A percentile compares a stretch with the other conserved stretches of the same genome.
These are phyloP conservation scores for Crotalus viridis DNA, from an alignment of 2,113 vertebrate genomes.

Conservation along the genomic window DNA sequence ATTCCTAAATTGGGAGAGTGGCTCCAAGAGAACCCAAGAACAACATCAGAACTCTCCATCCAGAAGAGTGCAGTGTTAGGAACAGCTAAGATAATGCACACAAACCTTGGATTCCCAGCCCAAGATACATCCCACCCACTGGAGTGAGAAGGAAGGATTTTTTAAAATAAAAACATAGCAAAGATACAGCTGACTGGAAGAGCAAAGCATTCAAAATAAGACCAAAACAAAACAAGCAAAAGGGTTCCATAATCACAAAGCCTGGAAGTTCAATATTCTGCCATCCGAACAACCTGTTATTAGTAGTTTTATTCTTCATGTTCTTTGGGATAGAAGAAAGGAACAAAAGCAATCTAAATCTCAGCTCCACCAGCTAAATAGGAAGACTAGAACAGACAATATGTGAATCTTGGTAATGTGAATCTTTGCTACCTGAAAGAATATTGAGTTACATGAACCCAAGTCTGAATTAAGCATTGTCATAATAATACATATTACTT, in stretches of 20 bases:
- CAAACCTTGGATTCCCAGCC: too few species aligned
- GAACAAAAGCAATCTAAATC: not conserved
- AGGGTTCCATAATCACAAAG: not conserved
- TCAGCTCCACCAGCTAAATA: not conserved
- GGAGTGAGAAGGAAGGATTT: too few species aligned
- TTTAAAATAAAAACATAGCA: not conserved
- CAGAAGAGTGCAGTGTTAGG: too few species aligned
- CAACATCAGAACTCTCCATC: too few species aligned
- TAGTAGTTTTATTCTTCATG: not conserved
- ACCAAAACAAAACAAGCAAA: not conserved
- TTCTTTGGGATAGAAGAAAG: constrained; percentile 17
- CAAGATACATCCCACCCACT: too few species aligned
- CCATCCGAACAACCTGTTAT: not conserved
- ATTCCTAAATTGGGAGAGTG: too few species aligned
- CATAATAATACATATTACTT: not conserved
- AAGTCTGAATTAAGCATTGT: too few species aligned
- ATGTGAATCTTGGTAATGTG: not conserved
- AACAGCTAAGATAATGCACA: too few species aligned
- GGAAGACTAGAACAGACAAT: not conserved
- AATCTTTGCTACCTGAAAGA: not conserved
- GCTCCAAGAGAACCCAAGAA: too few species aligned
- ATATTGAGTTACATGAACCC: not conserved
- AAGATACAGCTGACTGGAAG: not conserved
- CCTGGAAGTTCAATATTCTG: not conserved
- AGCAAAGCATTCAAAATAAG: not conserved